Evolutionary conservation across 2,797 vertebrate genomes (phyloP), one percentile per base, ranked within the genome.

Genomic region (Esox lucius): DNA sequence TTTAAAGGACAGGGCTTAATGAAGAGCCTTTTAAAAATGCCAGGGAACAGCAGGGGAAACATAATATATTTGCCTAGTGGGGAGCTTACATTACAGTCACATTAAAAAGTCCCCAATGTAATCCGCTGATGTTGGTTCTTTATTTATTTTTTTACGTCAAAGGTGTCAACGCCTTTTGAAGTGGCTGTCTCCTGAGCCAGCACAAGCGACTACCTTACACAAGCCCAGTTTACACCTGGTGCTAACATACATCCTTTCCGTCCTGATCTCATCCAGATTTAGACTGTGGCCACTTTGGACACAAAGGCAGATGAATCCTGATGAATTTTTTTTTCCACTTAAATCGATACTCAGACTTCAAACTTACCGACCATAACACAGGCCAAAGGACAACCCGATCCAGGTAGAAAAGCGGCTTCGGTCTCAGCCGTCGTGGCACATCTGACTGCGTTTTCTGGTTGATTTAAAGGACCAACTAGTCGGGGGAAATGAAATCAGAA

Each of bases 151-250:
- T 39, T 22, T 64, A 76, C 22, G 16, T 22, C 22, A 8, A 24
- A 68, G 62, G 39, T 59, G 70, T 39, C 65, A 61, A 72, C 33
- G 26, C 49, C 46, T 70, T 53, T 46, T 61, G 62, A 35, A 70
- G 28, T 71, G 33, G 48, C 49, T 39, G 33, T 71, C 77, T 74
- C 48, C 65, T 39, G 70, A 49, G 77, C 56, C 62, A 68, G 48
- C 71, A 28, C 5, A 46, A 19, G 35, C 71, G 53, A 67, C 74
- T 22, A 22, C 56, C 12, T 77, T 69, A 64, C 76, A 46, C 42
- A 13, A 8, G 12, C 42, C 42, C 42, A 11, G 42, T 46, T 46
- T 13, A 46, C 42, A 46, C 42, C 42, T 46, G 42, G 9, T 46
- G 42, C 42, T 46, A 46, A 46, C 42, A 46, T 13, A 46, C 42